A percentile compares a stretch with the other conserved stretches of the same genome.
Evolutionary conservation across 1,140 invertebrate genomes (phyloP).

Genomic region (Lysiphlebus fabarum): DNA sequence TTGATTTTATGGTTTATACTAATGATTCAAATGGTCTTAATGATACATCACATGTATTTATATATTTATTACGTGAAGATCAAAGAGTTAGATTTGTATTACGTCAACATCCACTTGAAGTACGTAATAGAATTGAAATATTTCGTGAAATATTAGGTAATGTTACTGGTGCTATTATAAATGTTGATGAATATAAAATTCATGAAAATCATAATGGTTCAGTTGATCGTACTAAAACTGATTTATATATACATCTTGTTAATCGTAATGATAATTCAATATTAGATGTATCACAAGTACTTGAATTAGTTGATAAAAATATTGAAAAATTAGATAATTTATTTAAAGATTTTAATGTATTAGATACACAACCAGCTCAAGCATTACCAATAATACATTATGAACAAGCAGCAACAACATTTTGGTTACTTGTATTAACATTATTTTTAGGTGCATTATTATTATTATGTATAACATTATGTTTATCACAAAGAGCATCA

Average conservation of each 20-base stretch:
- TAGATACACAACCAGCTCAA: slow-evolving; percentile 82
- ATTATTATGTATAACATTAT: slow-evolving; percentile 73
- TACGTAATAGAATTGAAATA: slow-evolving; percentile 72
- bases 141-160: slow-evolving; percentile 78
- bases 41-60: slow-evolving; percentile 79
- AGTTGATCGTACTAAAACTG: slow-evolving; percentile 90
- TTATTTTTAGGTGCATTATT: slow-evolving; percentile 75
- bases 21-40: slow-evolving; percentile 79
- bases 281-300: slow-evolving; percentile 79
- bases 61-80: slow-evolving; percentile 88
- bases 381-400: slow-evolving; percentile 61
- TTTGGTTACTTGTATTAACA: slow-evolving; percentile 78
- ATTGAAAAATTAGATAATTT: slow-evolving; percentile 83
- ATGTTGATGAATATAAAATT: slow-evolving; percentile 88
- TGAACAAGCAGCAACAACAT: slow-evolving; percentile 53
- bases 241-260: slow-evolving; percentile 90
- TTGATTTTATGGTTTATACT: slow-evolving; percentile 83
- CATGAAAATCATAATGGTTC: slow-evolving; percentile 90
- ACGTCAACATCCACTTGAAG: slow-evolving; percentile 81
- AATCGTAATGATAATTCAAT: slow-evolving; percentile 87
- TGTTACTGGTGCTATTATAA: slow-evolving; percentile 87
- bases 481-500: slow-evolving; percentile 76
- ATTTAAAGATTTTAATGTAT: slow-evolving; percentile 89
- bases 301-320: slow-evolving; percentile 84
- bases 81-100: slow-evolving; percentile 89